Evolutionary conservation across 1,140 invertebrate genomes (phyloP), one percentile per base, ranked within the genome.

Genomic region (Macrocentrus cingulum): DNA sequence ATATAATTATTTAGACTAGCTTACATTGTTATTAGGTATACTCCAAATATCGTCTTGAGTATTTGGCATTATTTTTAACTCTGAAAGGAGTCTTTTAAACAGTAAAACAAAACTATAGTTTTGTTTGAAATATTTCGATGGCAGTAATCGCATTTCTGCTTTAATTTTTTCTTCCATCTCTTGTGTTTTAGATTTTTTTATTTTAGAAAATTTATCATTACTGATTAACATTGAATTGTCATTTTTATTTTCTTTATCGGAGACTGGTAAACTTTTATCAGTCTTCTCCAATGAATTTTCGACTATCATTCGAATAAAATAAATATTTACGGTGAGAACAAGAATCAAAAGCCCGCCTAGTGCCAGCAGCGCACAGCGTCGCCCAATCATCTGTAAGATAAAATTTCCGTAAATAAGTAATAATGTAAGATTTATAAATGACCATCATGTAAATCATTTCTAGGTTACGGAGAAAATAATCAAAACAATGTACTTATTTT

Each of bases 261-360:
- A 56, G 0, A 62, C 34, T 1, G 64, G 65, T 29, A 65, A 51
- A 52, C 65, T 67, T 53, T 56, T 66, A 62, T 19, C 15, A 5
- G 45, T 54, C 48, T 66, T 74, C 0, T 67, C 63, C 2, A 69
- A 62, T 19, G 70, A 74, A 65, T 67, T 76, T 45, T 77, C 74
- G 7, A 77, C 70, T 19, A 80, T 79, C 56, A 74, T 70, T 51
- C 67, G 69, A n/a, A 78, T 71, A 45, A 77, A 79, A 54, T 79
- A 77, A 25, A 79, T 16, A 50, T 75, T 72, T 5, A 72, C 69
- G 2, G 64, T 67, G 0, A 79, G 61, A 5, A 78, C 68, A 18
- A 80, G 62, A 56, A 78, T 66, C 41, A 80, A 66, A 56, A 80
- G 70, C 20, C 69, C 68, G 56, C 71, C 66, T 25, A 79, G 59